Base-by-base conservation (phyloP, 2,888 invertebrate species). In the Mesorhabditis spiculigera region DNA sequence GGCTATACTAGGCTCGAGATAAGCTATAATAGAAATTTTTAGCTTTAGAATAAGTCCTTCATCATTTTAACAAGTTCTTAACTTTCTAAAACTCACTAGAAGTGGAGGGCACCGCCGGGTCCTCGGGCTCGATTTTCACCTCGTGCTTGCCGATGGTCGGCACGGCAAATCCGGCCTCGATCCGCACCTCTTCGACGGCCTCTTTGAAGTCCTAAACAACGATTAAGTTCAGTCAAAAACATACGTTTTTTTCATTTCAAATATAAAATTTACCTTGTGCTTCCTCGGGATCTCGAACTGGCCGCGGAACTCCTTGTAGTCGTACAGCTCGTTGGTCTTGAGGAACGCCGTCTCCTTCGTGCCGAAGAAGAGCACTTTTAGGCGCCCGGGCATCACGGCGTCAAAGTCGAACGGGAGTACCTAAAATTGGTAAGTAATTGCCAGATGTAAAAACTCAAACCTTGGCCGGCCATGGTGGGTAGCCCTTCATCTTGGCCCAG, bases 391-490 rank as follows among this genome's bases (percentile, higher is more conserved):
- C 43, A 43, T 63, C 45, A 43, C 5, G 8, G 13, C 50, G 45
- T 5, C 67, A 66, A 28, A 42, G 41, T 45, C 43, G 5, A 16
- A 28, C 4, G 5, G 42, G 63, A 43, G 16, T 50, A 69, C n/a
- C 41, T 58, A 43, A 68, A 43, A 43, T 16, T 10, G 8, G 8
- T 65, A n/a, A 61, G 10, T 16, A 58, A 28, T 61, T 58, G 5
- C 4, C 42, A 62, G 50, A 67, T 42, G 4, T 4, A n/a, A 42
- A 43, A 4, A 66, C 66, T 4, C 28, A 28, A 28, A 82, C 88
- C 88, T 96, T 96, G 0, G 94, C 95, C 0, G 96, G 96, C 96
- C 96, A 97, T 87, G 92, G 95, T 0, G 96, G 96, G 85, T 95
- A 96, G 10, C 94, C 95, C 89, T 95, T 94, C 10, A 96, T 89